phyloP scores from a whole-genome alignment of 1,140 invertebrate species.

The Cydia pomonella region DNA sequence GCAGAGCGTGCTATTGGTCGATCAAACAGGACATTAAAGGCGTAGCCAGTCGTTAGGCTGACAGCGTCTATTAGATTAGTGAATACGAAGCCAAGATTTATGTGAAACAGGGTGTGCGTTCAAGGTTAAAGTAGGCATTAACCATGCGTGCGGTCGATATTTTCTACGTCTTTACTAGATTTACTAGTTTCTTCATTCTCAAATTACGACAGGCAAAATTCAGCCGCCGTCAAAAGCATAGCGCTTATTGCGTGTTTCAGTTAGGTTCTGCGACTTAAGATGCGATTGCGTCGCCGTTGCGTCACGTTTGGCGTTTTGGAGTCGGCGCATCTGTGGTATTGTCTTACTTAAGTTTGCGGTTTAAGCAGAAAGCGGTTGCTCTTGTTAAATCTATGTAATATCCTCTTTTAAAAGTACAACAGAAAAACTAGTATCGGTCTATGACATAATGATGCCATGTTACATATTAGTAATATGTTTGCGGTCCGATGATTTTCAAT shows the following conservation, averaged over 20 bases:
- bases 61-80: slow-evolving; percentile 29
- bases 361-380: not conserved
- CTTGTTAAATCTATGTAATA: not conserved
- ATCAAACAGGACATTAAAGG: slow-evolving; percentile 16
- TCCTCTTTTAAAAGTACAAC: not conserved
- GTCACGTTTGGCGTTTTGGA: slow-evolving; percentile 12
- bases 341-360: not conserved
- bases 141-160: slow-evolving; percentile 59
- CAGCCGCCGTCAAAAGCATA: slow-evolving; percentile 14
- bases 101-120: slow-evolving; percentile 59
- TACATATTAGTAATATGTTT: not conserved
- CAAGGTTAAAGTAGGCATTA: slow-evolving; percentile 57
- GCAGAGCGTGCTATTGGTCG: not conserved
- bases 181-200: slow-evolving; percentile 17
- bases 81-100: slow-evolving; percentile 37
- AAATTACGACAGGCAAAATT: not conserved
- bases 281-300: slow-evolving; percentile 10
- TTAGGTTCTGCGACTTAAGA: slow-evolving; percentile 18
- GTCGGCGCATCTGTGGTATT: slow-evolving; percentile 8
- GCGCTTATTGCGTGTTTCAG: slow-evolving; percentile 8
- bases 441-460: not conserved
- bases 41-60: slow-evolving; percentile 14
- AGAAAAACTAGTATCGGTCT: not conserved
- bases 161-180: slow-evolving; percentile 23
- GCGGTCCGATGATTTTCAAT: not conserved